Percentiles rank a stretch among this genome's conserved stretches.
Evolutionary conservation across 1,140 invertebrate species (phyloP).

Genomic region (Wasmannia auropunctata): DNA sequence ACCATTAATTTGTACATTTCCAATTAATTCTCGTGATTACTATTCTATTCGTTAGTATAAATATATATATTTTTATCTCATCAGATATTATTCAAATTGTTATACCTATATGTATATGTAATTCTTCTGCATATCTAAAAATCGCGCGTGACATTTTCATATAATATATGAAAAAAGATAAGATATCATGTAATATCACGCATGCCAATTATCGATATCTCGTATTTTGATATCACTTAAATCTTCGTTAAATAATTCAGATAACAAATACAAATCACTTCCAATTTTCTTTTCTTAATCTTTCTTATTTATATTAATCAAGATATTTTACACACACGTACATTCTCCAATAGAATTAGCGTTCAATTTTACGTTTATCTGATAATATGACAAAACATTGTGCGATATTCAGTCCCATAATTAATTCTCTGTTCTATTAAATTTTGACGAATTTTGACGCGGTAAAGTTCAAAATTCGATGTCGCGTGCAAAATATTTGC

Average conservation of each 20-base stretch:
- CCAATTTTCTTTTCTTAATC: background rate
- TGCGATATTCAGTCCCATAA: background rate
- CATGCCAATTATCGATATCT: background rate
- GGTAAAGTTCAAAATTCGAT: background rate
- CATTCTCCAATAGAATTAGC: background rate
- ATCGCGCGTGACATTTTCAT: background rate
- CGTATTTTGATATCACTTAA: background rate
- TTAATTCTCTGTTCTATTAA: background rate
- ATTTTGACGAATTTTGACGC: background rate
- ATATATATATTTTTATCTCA: background rate
- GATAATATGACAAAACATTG: background rate
- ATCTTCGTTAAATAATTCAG: background rate
- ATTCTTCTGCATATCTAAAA: background rate
- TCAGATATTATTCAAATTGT: background rate
- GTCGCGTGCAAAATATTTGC: background rate
- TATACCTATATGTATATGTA: background rate
- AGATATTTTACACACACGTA: background rate
- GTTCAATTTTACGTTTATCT: background rate
- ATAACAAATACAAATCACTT: background rate
- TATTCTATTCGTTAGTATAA: background rate
- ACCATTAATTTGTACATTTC: background rate
- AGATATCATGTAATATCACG: background rate
- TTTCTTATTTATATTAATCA: background rate
- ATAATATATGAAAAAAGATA: background rate
- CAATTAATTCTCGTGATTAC: background rate